Evolutionary conservation across 2,888 invertebrate genomes (phyloP).

Genomic region (Diarsia mendica): DNA sequence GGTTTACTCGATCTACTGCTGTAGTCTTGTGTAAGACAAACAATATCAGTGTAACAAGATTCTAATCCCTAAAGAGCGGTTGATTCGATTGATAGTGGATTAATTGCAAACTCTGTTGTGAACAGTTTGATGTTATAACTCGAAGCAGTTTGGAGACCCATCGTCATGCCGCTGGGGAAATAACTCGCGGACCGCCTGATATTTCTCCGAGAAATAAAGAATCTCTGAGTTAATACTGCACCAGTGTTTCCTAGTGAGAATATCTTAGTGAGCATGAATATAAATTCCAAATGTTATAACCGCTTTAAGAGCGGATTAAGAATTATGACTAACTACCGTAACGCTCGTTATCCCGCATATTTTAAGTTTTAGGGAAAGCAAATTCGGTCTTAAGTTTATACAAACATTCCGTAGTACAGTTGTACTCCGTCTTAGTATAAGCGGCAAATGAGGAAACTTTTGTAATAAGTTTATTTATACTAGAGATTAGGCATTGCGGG

Average conservation of each 20-base stretch:
- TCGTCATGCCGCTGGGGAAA: conserved; percentile 75
- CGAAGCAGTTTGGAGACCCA: conserved; percentile 68
- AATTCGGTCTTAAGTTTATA: conserved; percentile 61
- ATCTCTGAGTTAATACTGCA: conserved; percentile 58
- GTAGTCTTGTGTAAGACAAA: conserved; percentile 9
- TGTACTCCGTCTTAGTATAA: conserved; percentile 67
- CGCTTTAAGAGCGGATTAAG: conserved; percentile 54
- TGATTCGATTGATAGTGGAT: conserved; percentile 66
- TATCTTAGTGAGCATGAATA: conserved; percentile 28
- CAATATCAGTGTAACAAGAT: conserved; percentile 25
- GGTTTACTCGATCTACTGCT: neutral
- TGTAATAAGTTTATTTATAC: conserved; percentile 74
- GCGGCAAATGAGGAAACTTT: conserved; percentile 77
- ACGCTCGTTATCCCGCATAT: conserved; percentile 48
- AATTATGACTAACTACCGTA: conserved; percentile 49
- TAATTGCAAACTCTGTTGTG: conserved; percentile 75
- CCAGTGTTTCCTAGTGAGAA: conserved; percentile 42
- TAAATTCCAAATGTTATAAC: conserved; percentile 44
- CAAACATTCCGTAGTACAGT: conserved; percentile 66
- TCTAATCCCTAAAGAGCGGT: conserved; percentile 46
- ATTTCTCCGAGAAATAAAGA: too few species aligned
- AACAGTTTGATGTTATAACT: conserved; percentile 63
- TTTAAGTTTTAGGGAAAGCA: conserved; percentile 57
- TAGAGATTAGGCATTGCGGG: conserved; percentile 72
- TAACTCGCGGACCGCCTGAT: conserved; percentile 72